Conservation (phyloP, 2,888 invertebrate species). For the Xanthostigma xanthostigma region DNA sequence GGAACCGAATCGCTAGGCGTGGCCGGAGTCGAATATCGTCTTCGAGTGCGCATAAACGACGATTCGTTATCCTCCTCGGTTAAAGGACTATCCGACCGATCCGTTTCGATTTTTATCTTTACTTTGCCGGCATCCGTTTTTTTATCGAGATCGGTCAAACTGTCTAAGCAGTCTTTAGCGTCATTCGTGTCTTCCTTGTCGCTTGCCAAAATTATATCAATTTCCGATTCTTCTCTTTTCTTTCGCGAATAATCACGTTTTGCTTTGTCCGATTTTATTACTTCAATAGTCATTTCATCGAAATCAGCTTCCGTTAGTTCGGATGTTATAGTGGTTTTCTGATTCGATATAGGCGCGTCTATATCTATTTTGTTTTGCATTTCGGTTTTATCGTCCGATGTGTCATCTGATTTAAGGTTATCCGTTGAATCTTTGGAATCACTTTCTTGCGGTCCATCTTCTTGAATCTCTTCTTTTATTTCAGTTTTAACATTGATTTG, state of each 20-base stretch:
- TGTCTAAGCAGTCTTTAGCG: conserved; percentile 18
- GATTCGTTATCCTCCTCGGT: conserved; percentile 33
- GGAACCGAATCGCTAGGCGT: conserved; percentile 46
- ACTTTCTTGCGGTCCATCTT: conserved; percentile 13
- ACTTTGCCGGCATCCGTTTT: conserved; percentile 18
- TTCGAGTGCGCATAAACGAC: conserved; percentile 14
- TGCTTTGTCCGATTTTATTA: conserved; percentile 41
- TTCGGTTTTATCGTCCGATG: neutral
- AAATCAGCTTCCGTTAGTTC: conserved; percentile 23
- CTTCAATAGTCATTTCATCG: conserved; percentile 45
- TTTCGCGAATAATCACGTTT: conserved; percentile 45
- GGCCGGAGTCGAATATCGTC: conserved; percentile 31
- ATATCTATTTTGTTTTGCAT: neutral
- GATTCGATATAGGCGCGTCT: neutral
- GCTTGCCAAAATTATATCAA: conserved; percentile 26
- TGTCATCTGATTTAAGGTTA: neutral
- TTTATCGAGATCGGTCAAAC: conserved; percentile 16
- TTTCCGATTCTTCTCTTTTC: conserved; percentile 31
- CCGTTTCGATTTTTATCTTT: conserved; percentile 29
- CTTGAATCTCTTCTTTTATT: conserved; percentile 10
- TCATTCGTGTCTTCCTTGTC: conserved; percentile 18
- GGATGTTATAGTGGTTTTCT: conserved; percentile 15
- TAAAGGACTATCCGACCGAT: conserved; percentile 39
- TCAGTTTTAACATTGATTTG: conserved; percentile 8
- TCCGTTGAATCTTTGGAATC: conserved; percentile 5